phyloP scores from a whole-genome alignment of 2,888 invertebrate genomes.

The Pristionchus mayeri region DNA sequence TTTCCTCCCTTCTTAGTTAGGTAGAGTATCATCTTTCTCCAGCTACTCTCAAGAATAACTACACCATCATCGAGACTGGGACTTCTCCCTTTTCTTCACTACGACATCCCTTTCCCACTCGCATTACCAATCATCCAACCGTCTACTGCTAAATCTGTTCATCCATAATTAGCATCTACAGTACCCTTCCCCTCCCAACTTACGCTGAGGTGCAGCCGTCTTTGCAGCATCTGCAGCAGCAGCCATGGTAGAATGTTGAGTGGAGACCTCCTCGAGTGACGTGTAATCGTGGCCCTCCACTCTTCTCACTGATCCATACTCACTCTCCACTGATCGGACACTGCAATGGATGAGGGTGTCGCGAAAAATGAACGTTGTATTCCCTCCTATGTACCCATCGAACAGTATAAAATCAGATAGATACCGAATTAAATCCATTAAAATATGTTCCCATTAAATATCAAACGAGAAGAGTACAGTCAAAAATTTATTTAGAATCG shows the following conservation, averaged over 20 bases:
- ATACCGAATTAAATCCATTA: no score
- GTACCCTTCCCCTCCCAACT: neutral
- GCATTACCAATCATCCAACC: neutral
- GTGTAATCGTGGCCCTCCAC: neutral
- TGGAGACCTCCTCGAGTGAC: neutral
- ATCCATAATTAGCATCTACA: neutral
- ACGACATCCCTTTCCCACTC: neutral
- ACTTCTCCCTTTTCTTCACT: neutral
- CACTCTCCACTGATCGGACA: neutral
- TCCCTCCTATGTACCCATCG: no score
- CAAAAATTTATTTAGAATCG: neutral
- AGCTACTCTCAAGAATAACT: neutral
- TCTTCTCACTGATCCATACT: slow-evolving; percentile 3
- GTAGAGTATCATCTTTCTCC: neutral
- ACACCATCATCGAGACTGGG: neutral
- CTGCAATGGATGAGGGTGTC: no score
- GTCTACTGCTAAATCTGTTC: neutral
- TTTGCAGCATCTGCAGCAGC: neutral
- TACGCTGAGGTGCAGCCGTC: neutral
- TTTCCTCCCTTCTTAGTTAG: neutral
- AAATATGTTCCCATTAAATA: no score
- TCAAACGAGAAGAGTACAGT: neutral
- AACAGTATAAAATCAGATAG: no score
- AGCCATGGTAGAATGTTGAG: neutral
- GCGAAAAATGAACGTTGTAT: no score